A percentile compares a stretch with the other conserved stretches of the same genome.
These are phyloP conservation scores for Formica selysi DNA, from an alignment of 1,140 invertebrate species.

Conservation along the genomic window DNA sequence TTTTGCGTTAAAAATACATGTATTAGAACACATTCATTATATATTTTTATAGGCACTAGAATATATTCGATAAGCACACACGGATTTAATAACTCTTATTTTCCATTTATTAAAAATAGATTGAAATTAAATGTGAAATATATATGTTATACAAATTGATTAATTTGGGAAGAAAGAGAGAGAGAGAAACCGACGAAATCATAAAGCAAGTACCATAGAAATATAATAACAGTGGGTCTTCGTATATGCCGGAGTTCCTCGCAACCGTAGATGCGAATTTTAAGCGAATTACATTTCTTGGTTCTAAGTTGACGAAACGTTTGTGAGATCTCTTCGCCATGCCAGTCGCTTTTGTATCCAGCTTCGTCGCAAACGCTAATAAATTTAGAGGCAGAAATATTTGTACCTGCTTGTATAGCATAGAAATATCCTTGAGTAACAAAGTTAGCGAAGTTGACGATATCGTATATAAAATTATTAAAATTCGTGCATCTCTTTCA, in stretches of 20 bases:
- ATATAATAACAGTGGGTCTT: conserved; percentile 10
- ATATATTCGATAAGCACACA: not conserved
- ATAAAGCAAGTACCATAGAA: conserved; percentile 29
- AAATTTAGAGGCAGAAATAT: conserved; percentile 49
- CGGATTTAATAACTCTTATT: not conserved
- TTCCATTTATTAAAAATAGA: not conserved
- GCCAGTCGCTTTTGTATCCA: conserved; percentile 18
- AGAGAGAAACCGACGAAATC: not conserved
- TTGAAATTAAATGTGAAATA: not conserved
- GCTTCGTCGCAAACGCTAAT: conserved; percentile 33
- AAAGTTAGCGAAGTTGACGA: conserved; percentile 11
- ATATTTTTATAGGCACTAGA: not conserved
- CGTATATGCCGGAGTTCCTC: conserved; percentile 14
- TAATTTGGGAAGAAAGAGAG: not conserved
- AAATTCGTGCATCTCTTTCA: not conserved
- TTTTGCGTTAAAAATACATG: not conserved
- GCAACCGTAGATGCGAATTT: conserved; percentile 24
- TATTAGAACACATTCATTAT: not conserved
- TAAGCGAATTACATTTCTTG: conserved; percentile 50
- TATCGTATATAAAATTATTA: not conserved
- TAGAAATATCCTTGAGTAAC: conserved; percentile 15
- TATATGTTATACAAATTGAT: not conserved
- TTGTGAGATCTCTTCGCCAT: conserved; percentile 36
- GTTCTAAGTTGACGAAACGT: conserved; percentile 40
- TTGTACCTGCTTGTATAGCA: conserved; percentile 14